phyloP scores from a whole-genome alignment of 2,888 invertebrate species.

The Tipula unca region DNA sequence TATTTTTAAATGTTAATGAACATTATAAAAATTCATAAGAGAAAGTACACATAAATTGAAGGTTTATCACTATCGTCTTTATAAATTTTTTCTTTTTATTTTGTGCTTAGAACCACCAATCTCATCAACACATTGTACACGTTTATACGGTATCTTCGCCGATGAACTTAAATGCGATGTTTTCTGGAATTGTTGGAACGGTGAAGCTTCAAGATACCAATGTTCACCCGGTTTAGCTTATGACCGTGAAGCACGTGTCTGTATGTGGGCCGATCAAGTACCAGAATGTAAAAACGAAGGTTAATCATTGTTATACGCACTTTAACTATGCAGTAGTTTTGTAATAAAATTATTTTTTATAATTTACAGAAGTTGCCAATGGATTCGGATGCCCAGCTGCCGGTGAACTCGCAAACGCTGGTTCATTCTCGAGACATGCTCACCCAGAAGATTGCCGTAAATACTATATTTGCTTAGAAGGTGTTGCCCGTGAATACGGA shows the following conservation, averaged over 20 bases:
- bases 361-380: slow-evolving; percentile 72
- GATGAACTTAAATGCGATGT: slow-evolving; percentile 83
- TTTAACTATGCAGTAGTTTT: not conserved
- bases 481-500: slow-evolving; percentile 85
- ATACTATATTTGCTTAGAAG: slow-evolving; percentile 90
- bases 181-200: slow-evolving; percentile 97
- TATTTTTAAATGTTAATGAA: not conserved
- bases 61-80: not conserved
- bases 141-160: slow-evolving; percentile 87
- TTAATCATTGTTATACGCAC: slow-evolving; percentile 38
- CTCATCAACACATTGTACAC: slow-evolving; percentile 71
- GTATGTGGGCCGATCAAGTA: slow-evolving; percentile 96
- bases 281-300: slow-evolving; percentile 86
- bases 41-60: not conserved
- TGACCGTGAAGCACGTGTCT: slow-evolving; percentile 85
- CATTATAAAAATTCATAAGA: slow-evolving; percentile 14
- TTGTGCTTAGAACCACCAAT: slow-evolving; percentile 70
- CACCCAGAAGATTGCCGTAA: slow-evolving; percentile 92
- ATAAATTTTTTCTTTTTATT: not conserved
- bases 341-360: not conserved
- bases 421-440: slow-evolving; percentile 89
- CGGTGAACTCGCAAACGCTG: slow-evolving; percentile 72
- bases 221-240: slow-evolving; percentile 92
- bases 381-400: slow-evolving; percentile 80
- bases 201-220: slow-evolving; percentile 86